Base-by-base conservation (phyloP, 2,888 invertebrate species). In the Drosophila mimetica region DNA sequence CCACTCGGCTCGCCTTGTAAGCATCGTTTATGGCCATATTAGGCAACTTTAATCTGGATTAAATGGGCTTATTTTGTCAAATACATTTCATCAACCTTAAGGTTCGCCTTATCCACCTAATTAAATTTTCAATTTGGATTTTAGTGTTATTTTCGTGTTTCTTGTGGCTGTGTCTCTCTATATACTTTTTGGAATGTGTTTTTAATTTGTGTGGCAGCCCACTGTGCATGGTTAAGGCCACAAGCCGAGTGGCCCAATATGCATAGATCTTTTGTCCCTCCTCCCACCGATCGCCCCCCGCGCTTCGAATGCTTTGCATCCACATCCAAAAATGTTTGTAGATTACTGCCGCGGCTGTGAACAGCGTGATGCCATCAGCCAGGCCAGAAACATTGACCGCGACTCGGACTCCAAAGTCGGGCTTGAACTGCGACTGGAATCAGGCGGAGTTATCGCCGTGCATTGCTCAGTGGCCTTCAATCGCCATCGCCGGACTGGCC, bases 321-420 rank as follows among this genome's bases (percentile, higher is more conserved):
- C 52, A 54, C 66, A 64, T 75, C 75, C 52, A 54, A 59, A 76
- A 74, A 66, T 71, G 52, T 41, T 51, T 76, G 71, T 71, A 53
- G 57, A 51, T 39, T 53, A 42, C 39, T 50, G 25, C 32, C 46
- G 14, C 30, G 25, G 83, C 81, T 83, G 84, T 83, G 82, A 82
- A 82, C 82, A 82, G 84, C 82, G 22, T 86, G 82, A 83, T 83
- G 80, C 81, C 81, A 79, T 80, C 86, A 77, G 55, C n/a, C 28
- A 13, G 22, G 39, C 39, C 39, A 39, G n/a, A 28, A 74, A 65
- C 71, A 75, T 76, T 69, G 64, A 75, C 76, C 79, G 75, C 55
- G 70, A 65, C 59, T 44, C 28, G 52, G 55, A 61, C 47, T 18
- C 42, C 22, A 22, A 64, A 59, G 14, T 51, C 22, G 34, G 28